Conservation (phyloP, 1,140 invertebrate species). For the Eurosta solidaginis region DNA sequence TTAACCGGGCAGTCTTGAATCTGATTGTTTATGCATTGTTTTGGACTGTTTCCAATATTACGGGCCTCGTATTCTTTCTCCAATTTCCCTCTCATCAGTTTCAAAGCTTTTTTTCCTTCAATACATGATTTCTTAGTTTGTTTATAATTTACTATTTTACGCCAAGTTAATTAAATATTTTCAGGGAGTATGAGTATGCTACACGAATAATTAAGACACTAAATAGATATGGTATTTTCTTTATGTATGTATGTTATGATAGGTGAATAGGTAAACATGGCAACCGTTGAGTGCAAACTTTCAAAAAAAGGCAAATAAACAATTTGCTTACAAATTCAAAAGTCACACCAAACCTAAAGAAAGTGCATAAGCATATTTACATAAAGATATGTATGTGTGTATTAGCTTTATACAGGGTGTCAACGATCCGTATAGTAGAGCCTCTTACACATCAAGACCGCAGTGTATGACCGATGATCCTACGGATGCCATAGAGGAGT, state of each 20-base stretch:
- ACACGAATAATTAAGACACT: background rate
- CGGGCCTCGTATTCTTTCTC: too few relatives aligned
- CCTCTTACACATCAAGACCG: too few relatives aligned
- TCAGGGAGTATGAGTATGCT: background rate
- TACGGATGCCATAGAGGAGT: too few relatives aligned
- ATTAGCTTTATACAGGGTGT: too few relatives aligned
- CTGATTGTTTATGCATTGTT: background rate
- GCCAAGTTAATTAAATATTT: constrained; percentile 5
- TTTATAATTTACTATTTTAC: too few relatives aligned
- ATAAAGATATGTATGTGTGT: background rate
- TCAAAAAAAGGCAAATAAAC: constrained; percentile 1
- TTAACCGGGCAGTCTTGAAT: background rate
- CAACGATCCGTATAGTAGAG: too few relatives aligned
- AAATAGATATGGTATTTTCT: background rate
- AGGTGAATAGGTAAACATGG: too few relatives aligned
- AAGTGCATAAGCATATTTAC: background rate
- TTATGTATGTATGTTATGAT: background rate
- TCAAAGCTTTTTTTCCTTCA: too few relatives aligned
- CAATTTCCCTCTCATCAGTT: too few relatives aligned
- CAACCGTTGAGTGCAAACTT: background rate
- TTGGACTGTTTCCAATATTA: background rate
- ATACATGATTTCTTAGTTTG: too few relatives aligned
- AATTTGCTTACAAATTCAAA: background rate
- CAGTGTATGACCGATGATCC: too few relatives aligned
- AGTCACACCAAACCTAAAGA: background rate